Conservation (phyloP, 2,797 vertebrate genomes). For the Labroides dimidiatus region DNA sequence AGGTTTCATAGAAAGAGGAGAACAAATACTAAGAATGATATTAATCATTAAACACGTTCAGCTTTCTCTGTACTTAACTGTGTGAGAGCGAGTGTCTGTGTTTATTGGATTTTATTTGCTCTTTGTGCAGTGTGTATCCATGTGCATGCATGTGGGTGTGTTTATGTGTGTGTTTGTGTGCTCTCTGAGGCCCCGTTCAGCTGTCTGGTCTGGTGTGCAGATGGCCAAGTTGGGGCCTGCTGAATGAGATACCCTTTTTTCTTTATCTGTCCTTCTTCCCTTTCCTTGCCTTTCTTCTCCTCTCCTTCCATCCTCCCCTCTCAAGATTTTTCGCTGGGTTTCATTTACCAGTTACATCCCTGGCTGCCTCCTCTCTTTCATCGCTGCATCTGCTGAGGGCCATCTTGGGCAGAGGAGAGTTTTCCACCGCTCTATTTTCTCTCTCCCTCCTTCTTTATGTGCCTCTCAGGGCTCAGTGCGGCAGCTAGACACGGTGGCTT, state of each 20-base stretch:
- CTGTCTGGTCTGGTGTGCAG: constrained; percentile 81
- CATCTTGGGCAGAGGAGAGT: constrained; percentile 78
- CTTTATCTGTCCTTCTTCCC: constrained; percentile 36
- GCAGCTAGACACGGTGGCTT: constrained; percentile 73
- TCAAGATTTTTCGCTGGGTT: constrained; percentile 56
- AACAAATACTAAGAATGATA: constrained; percentile 68
- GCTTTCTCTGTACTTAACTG: constrained; percentile 58
- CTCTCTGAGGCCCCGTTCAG: constrained; percentile 79
- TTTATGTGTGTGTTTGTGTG: constrained; percentile 44
- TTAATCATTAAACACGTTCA: constrained; percentile 76
- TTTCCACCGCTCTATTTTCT: constrained; percentile 74
- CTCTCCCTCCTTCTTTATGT: constrained; percentile 73
- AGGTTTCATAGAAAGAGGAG: constrained; percentile 63
- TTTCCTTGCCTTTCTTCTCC: constrained; percentile 16
- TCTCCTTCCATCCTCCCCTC: constrained; percentile 7
- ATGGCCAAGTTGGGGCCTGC: constrained; percentile 75
- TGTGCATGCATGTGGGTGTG: constrained; percentile 16
- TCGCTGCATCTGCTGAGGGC: constrained; percentile 79
- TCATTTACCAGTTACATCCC: constrained; percentile 77
- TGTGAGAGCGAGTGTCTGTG: constrained; percentile 53
- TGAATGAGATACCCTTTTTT: constrained; percentile 69
- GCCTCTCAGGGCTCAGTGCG: constrained; percentile 76
- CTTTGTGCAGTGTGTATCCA: constrained; percentile 56
- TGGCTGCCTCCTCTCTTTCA: constrained; percentile 77
- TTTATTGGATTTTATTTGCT: constrained; percentile 71